Percentiles rank a stretch among this genome's conserved stretches.
These are phyloP conservation scores for Caenorhabditis briggsae DNA, from an alignment of 1,140 invertebrate species.

Conservation along the genomic window DNA sequence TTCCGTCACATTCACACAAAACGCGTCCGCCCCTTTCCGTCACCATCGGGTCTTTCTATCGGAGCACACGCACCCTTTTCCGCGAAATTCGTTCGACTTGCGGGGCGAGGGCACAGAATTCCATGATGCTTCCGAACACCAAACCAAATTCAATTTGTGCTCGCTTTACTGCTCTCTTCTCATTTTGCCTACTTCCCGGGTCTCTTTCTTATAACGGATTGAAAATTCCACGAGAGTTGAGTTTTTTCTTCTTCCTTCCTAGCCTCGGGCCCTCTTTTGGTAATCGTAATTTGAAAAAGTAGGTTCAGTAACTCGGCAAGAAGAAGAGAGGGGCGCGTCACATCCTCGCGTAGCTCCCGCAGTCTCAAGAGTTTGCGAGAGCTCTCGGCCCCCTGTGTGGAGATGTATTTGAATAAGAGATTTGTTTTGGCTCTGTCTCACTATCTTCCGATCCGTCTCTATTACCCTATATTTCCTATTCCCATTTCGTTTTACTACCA, in stretches of 20 bases:
- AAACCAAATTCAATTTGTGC: constrained; percentile 51
- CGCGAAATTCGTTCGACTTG: constrained; percentile 11
- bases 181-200: not conserved
- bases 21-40: constrained; percentile 25
- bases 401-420: constrained; percentile 53
- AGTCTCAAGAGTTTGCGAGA: constrained; percentile 37
- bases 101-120: not conserved
- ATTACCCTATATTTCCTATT: not conserved
- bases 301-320: constrained; percentile 35
- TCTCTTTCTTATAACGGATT: too few relatives aligned
- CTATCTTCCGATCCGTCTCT: not conserved
- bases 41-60: not conserved
- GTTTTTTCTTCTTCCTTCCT: not conserved
- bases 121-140: constrained; percentile 45
- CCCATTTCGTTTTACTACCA: not conserved
- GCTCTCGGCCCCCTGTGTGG: constrained; percentile 1
- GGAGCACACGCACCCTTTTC: constrained; percentile 31
- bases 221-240: not conserved
- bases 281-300: constrained; percentile 51
- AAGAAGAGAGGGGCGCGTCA: not conserved
- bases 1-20: not conserved
- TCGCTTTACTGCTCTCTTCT: constrained; percentile 48
- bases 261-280: constrained; percentile 36
- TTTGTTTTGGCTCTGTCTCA: constrained; percentile 43
- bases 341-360: not conserved